Base-by-base conservation (phyloP, 2,797 vertebrate genomes). In the Rhynchonycteris naso region DNA sequence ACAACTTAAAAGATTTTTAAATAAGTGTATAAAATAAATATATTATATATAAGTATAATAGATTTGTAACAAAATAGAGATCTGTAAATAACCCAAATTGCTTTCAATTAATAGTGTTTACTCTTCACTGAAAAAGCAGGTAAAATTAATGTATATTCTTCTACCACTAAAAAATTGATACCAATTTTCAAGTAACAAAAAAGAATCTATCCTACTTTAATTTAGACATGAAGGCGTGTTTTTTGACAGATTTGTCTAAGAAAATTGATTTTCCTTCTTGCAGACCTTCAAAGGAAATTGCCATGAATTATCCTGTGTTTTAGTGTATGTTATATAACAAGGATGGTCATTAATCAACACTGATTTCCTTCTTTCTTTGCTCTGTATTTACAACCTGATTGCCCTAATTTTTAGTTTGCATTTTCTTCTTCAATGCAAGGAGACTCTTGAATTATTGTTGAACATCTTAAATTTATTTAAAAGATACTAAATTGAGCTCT, bases 211-310 rank as follows among this genome's bases (percentile, higher is more conserved):
- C 4, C 54, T 71, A 80, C 1, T 80, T 90, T 84, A 86, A 83
- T 76, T 86, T 80, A 95, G 5, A 61, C 30, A 86, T 33, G 38
- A 93, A 94, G 79, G 43, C 18, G 91, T 26, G 69, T 83, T 93
- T 94, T 96, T 75, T 93, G 38, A 86, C 38, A 95, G n/a, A 93
- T 85, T 82, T 76, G 24, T 76, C 63, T 92, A 80, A 54, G 68
- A 79, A 97, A 96, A 96, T 93, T 90, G 84, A 94, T 93, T 95
- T 96, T 84, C 90, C 72, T 88, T 22, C 52, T 75, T 90, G 35
- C 1, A 93, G 69, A 75, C 56, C 80, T 95, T 97, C 68, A 86
- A 74, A 61, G 58, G 38, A 93, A 92, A 97, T 95, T 94, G 43
- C 30, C 33, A 38, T 79, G 35, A 93, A 74, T 78, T 74, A 56